Base-by-base conservation (phyloP, 2,113 vertebrate species). In the Puntigrus tetrazona region DNA sequence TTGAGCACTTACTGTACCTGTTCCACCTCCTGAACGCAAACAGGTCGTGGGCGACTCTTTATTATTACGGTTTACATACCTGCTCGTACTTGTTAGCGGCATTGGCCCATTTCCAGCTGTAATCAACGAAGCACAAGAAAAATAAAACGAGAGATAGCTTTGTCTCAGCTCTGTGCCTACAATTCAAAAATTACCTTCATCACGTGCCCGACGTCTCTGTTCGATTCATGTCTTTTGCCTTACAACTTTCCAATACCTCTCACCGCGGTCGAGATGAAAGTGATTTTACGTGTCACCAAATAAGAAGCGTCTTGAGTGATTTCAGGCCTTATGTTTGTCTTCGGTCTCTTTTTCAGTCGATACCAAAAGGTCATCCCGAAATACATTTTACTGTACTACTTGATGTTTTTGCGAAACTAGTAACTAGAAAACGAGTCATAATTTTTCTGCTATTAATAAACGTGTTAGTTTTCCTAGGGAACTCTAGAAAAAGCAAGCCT, bases 91-190 rank as follows among this genome's bases (percentile, higher is more conserved):
- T 57, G 65, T 78, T 78, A n/a, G 34, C 27, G 69, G 78, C 87
- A 70, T 67, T 78, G 65, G 81, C 57, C 31, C 3, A 27, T 20
- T 87, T 80, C 61, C 31, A n/a, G 18, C 83, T 75, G 38, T 83
- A 78, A 41, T 31, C 11, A 22, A 76, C 83, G 72, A 87, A 91
- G 88, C 85, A 88, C 89, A 88, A 85, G 73, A 34, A 31, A 76
- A 80, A 77, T 69, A 76, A 47, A 74, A 18, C 0, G 38, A 8
- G 13, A 0, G 29, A 47, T 31, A 74, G 79, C 78, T 85, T 67
- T 61, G 63, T 81, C 74, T 81, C 50, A 67, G 85, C 83, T 84
- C 86, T 82, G 91, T 92, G 91, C 91, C 92, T 92, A 50, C 43
- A 86, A 79, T 84, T 85, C 11, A 69, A 36, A 65, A 78, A 78